Conservation (phyloP, 2,888 invertebrate genomes). For the Pardosa pseudoannulata region DNA sequence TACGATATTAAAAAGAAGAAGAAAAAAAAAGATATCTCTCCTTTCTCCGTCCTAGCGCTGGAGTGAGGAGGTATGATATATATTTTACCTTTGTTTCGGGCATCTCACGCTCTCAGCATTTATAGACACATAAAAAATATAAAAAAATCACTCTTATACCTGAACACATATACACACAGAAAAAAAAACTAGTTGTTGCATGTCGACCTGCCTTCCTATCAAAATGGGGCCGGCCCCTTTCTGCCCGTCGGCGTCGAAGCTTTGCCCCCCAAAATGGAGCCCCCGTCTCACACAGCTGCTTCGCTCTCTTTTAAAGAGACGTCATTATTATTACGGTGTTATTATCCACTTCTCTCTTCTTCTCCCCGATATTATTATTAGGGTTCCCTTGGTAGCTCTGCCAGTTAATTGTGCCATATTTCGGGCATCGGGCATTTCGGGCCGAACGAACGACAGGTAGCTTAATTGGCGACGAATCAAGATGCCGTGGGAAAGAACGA, state of each 20-base stretch:
- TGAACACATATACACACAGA: conserved; percentile 27
- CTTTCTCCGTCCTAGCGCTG: not conserved
- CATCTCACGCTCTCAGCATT: conserved; percentile 26
- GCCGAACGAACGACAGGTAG: conserved; percentile 2
- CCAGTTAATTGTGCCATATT: conserved; percentile 23
- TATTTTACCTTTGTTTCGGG: conserved; percentile 65
- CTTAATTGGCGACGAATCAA: conserved; percentile 3
- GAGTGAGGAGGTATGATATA: conserved; percentile 33
- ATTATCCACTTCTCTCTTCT: conserved; percentile 43
- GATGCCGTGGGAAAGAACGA: conserved; percentile 2
- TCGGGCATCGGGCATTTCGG: not conserved
- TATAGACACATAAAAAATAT: no score
- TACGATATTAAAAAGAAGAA: conserved; percentile 25
- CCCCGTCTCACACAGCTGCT: conserved; percentile 24
- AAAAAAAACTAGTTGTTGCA: conserved; percentile 51
- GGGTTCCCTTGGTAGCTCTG: conserved; percentile 8
- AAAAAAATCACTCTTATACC: conserved; percentile 11
- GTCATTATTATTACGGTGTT: conserved; percentile 66
- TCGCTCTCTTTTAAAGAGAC: conserved; percentile 51
- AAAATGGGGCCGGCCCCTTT: conserved; percentile 65
- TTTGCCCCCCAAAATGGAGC: conserved; percentile 2
- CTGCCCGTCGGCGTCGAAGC: conserved; percentile 27
- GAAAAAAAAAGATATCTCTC: no score
- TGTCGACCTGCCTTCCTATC: conserved; percentile 69
- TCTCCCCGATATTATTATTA: conserved; percentile 20